phyloP scores from a whole-genome alignment of 2,797 vertebrate genomes.

The Trachops cirrhosus region DNA sequence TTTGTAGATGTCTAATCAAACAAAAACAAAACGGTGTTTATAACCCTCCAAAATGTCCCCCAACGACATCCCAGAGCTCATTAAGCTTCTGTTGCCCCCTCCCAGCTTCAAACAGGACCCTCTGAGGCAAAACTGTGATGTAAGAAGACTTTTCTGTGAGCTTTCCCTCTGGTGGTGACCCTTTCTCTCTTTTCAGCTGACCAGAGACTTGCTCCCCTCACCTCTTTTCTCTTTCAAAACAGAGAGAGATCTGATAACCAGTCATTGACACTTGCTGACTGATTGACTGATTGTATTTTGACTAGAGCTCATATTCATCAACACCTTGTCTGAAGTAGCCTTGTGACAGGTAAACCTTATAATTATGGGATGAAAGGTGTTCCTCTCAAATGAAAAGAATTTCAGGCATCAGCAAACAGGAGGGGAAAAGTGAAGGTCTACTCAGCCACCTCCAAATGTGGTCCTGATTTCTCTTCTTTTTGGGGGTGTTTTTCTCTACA shows the following conservation, averaged over 20 bases:
- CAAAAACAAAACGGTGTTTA: background rate
- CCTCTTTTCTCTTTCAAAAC: background rate
- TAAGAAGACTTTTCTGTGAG: background rate
- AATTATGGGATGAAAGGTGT: slow-evolving; percentile 3
- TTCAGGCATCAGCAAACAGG: background rate
- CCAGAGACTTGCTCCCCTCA: background rate
- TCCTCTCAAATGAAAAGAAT: slow-evolving; percentile 24
- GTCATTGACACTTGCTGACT: background rate
- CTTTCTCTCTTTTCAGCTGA: background rate
- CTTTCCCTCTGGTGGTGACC: background rate
- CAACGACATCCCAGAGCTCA: background rate
- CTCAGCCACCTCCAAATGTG: background rate
- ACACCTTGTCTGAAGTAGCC: background rate
- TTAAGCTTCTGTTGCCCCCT: background rate
- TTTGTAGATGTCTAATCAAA: background rate
- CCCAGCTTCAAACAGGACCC: background rate
- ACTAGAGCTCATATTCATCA: slow-evolving; percentile 18
- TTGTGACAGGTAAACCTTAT: slow-evolving; percentile 1
- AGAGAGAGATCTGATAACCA: background rate
- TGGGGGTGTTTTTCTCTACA: fast-evolving
- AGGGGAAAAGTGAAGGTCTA: background rate
- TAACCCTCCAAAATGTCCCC: background rate
- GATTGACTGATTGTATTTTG: slow-evolving; percentile 39
- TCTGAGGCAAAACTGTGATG: background rate
- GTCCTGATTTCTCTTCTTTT: background rate